Base-by-base conservation (phyloP, 2,888 invertebrate genomes). In the Calliopum simillimum region DNA sequence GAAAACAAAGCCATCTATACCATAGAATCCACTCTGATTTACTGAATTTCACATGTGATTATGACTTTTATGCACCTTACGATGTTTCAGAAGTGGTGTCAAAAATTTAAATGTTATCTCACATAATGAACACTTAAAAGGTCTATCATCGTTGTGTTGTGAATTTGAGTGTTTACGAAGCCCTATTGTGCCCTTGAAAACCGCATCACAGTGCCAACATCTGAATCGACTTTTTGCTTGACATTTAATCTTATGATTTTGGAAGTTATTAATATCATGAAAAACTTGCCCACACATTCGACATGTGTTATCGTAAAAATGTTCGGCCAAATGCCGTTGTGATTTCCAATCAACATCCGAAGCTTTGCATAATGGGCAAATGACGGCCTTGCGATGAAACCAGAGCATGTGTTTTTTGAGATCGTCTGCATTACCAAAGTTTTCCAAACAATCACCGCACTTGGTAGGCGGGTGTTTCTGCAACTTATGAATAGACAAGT, bases 41-140 rank as follows among this genome's bases (percentile, higher is more conserved):
- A 11, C 23, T 4, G 5, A 55, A 55, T 21, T 2, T 16, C 55
- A 16, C 3, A 21, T 11, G 12, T 16, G 3, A 12, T 33, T 19
- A 41, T 62, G 12, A 14, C 62, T 65, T 11, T 56, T 46, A 44
- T 72, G 72, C 14, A 69, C 14, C 43, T 46, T 44, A 1, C 51
- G 63, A 66, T 72, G 72, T 14, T 62, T 64, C 3, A 49, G 12
- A 23, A 70, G 55, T 12, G 72, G 70, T 16, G 70, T 47, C 21
- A 65, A 11, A 25, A 46, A 69, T 46, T 70, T 70, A 46, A 70
- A 72, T 8, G 43, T 56, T n/a, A 61, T 44, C 43, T 68, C 65
- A 23, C 72, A 72, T n/a, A 61, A 14, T 1, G 68, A 47, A 49
- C 72, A 72, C 65, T 68, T 70, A 44, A 72, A 72, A 2, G 72